Conservation (phyloP, 2,113 vertebrate species). For the Eudyptes chrysolophus region DNA sequence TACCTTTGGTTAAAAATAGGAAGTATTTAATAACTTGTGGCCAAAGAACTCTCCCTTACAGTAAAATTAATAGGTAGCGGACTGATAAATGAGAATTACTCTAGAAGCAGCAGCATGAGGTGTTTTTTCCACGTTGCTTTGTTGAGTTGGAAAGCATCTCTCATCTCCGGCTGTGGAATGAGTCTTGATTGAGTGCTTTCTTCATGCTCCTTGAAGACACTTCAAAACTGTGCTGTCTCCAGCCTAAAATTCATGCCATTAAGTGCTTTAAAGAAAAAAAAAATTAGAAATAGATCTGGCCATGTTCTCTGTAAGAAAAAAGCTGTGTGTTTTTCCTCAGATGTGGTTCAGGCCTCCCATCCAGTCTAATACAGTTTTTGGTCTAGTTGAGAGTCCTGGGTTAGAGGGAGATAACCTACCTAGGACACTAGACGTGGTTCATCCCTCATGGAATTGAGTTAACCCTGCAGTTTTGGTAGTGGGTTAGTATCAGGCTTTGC, state of each 20-base stretch:
- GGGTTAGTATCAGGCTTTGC: not conserved
- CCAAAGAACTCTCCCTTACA: not conserved
- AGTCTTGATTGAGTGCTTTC: not conserved
- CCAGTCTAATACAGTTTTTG: not conserved
- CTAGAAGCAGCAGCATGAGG: not conserved
- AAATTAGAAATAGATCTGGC: not conserved
- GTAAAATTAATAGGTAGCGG: not conserved
- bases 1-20: not conserved
- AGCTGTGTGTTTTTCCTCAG: not conserved
- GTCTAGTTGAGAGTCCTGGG: not conserved
- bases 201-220: not conserved
- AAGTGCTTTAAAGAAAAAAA: not conserved
- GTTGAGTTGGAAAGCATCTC: not conserved
- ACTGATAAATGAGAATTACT: not conserved
- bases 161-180: not conserved
- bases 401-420: not conserved
- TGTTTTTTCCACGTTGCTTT: not conserved
- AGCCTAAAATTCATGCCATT: not conserved
- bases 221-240: not conserved
- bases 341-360: not conserved
- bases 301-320: not conserved
- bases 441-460: not conserved
- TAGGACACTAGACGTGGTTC: not conserved
- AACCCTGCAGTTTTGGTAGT: not conserved
- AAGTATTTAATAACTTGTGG: not conserved